Evolutionary conservation across 2,797 vertebrate species (phyloP).

Genomic region (Orestias chungarensis): DNA sequence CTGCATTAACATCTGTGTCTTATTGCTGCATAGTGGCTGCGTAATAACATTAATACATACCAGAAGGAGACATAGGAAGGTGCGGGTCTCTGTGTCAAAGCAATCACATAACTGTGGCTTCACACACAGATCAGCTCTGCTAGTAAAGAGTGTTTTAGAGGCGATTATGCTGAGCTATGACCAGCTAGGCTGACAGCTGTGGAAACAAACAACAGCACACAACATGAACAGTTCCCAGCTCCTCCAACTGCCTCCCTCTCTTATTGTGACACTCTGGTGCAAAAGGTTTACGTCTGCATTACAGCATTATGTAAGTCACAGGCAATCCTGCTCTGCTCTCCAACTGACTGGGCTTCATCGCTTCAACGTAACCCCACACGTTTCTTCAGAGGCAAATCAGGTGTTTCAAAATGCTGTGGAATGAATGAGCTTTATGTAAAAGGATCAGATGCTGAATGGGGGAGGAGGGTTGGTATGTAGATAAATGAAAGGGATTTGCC

Average conservation of each 20-base stretch:
- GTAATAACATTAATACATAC: neutral
- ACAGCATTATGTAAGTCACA: conserved; percentile 18
- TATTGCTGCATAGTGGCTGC: neutral
- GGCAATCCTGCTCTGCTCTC: conserved; percentile 38
- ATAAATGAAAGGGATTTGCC: conserved; percentile 25
- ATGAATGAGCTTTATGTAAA: conserved; percentile 32
- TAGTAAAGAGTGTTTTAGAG: conserved; percentile 12
- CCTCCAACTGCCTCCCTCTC: conserved; percentile 5
- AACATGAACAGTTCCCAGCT: neutral
- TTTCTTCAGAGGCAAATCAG: conserved; percentile 36
- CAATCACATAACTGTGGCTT: neutral
- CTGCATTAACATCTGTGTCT: neutral
- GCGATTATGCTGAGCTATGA: conserved; percentile 28
- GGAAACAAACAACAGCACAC: neutral
- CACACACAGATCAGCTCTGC: conserved; percentile 20
- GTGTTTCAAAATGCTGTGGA: conserved; percentile 27
- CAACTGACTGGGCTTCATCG: conserved; percentile 48
- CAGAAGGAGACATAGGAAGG: neutral
- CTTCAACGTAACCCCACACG: conserved; percentile 54
- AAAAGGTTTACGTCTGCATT: conserved; percentile 11
- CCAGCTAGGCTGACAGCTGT: conserved; percentile 11
- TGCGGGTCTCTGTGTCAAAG: neutral
- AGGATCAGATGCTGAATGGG: conserved; percentile 26
- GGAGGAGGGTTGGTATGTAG: conserved; percentile 8
- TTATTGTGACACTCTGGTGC: conserved; percentile 21